Percentiles rank a stretch among this genome's conserved stretches.
These are phyloP conservation scores for Kobus ellipsiprymnus DNA, from an alignment of 2,113 vertebrate genomes.

Conservation along the genomic window DNA sequence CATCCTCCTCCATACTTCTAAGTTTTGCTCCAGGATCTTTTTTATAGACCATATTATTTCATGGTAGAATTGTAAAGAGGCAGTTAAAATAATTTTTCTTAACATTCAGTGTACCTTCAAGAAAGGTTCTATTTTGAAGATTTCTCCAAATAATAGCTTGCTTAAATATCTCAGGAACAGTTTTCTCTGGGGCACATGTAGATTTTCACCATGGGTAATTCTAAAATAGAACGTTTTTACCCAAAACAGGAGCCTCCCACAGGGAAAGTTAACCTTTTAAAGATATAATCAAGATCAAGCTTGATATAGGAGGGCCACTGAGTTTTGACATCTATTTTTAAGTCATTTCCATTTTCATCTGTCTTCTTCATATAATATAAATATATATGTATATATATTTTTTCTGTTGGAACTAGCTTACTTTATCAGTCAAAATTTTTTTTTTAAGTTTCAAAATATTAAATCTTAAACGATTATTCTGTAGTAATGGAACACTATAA, in stretches of 20 bases:
- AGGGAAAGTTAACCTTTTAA: slow-evolving; percentile 45
- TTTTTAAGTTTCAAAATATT: not conserved
- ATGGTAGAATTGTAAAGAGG: slow-evolving; percentile 67
- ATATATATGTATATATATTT: not conserved
- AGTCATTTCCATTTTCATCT: not conserved
- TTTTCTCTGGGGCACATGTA: not conserved
- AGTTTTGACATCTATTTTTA: slow-evolving; percentile 24
- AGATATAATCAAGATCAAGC: slow-evolving; percentile 34
- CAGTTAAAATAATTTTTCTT: slow-evolving; percentile 71
- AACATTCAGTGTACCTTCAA: slow-evolving; percentile 51
- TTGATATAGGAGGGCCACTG: not conserved
- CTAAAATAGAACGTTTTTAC: slow-evolving; percentile 48
- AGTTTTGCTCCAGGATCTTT: slow-evolving; percentile 72
- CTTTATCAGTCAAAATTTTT: not conserved
- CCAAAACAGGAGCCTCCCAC: not conserved
- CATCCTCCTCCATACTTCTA: slow-evolving; percentile 51
- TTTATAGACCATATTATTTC: slow-evolving; percentile 75
- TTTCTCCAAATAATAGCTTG: slow-evolving; percentile 67
- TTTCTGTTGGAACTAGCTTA: not conserved
- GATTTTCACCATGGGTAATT: slow-evolving; percentile 39
- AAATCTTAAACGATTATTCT: not conserved
- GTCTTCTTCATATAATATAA: not conserved
- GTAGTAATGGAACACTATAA: not conserved
- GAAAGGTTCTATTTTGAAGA: slow-evolving; percentile 66
- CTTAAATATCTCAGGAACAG: slow-evolving; percentile 44